phyloP scores from a whole-genome alignment of 2,797 vertebrate genomes.

The Cephalopachus bancanus region DNA sequence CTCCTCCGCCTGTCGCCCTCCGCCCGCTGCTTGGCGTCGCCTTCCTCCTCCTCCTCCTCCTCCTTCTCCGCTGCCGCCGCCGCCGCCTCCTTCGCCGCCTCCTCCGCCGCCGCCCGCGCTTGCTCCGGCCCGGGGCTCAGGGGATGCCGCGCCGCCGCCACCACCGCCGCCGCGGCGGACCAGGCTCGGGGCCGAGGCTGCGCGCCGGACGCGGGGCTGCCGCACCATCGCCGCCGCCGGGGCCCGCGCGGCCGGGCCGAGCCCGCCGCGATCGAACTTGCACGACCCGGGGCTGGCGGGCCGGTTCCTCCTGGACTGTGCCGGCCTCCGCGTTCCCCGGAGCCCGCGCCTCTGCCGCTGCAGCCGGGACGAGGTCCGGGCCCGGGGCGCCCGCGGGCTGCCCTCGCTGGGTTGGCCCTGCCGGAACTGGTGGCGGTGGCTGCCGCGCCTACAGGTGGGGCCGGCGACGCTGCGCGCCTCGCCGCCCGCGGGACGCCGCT shows the following conservation, averaged over 20 bases:
- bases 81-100: not conserved
- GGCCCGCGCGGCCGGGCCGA: constrained; percentile 42
- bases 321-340: constrained; percentile 59
- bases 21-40: constrained; percentile 17
- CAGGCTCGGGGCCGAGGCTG: constrained; percentile 63
- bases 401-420: constrained; percentile 3
- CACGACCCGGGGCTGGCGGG: constrained; percentile 51
- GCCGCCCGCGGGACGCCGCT: constrained; percentile 64
- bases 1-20: not conserved
- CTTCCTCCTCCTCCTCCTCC: not conserved
- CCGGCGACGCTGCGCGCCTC: constrained; percentile 60
- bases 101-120: constrained; percentile 61
- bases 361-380: constrained; percentile 20
- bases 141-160: constrained; percentile 67
- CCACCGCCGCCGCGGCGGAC: constrained; percentile 47
- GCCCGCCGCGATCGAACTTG: constrained; percentile 20
- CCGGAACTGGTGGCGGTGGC: constrained; percentile 7
- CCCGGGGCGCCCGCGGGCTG: not conserved
- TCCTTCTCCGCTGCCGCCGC: not conserved
- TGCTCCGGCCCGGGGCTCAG: constrained; percentile 67
- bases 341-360: constrained; percentile 19
- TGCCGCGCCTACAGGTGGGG: constrained; percentile 78
- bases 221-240: constrained; percentile 64
- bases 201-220: constrained; percentile 57
- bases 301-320: constrained; percentile 27